Percentiles rank a stretch among this genome's conserved stretches.
Evolutionary conservation across 2,113 vertebrate genomes (phyloP).

Genomic region (Telmatochromis sp.): DNA sequence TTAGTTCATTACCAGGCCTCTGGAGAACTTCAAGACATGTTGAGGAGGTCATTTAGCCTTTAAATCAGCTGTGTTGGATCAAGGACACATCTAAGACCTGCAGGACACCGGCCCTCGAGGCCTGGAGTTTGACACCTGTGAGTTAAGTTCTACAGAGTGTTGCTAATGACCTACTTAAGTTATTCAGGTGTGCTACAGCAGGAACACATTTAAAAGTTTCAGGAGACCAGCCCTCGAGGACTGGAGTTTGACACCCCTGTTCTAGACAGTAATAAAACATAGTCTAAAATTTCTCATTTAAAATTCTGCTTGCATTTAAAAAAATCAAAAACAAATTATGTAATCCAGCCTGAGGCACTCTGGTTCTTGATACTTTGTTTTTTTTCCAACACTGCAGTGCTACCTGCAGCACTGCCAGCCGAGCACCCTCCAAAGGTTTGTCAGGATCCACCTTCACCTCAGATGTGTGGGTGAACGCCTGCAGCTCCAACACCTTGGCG

Average conservation of each 20-base stretch:
- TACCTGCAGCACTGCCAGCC: constrained; percentile 86
- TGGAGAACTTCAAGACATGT: neutral
- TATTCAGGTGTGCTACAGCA: neutral
- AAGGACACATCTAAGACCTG: neutral
- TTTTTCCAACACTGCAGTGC: neutral
- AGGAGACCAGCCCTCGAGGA: neutral
- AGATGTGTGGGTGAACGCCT: constrained; percentile 65
- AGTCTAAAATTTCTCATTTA: neutral
- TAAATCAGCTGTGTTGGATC: neutral
- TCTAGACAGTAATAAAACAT: neutral
- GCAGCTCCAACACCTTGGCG: constrained; percentile 68
- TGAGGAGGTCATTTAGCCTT: neutral
- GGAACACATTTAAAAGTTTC: neutral
- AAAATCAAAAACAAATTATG: neutral
- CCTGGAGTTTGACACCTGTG: neutral
- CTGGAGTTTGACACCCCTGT: neutral
- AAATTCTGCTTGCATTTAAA: neutral
- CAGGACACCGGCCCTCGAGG: neutral
- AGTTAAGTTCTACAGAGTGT: neutral
- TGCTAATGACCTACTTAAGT: neutral
- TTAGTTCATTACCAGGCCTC: neutral
- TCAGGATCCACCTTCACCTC: constrained; percentile 96
- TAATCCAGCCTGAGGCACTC: neutral
- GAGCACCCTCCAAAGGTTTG: constrained; percentile 88
- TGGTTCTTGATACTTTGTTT: neutral